Evolutionary conservation across 2,888 invertebrate species (phyloP).

Genomic region (Schizaphis graminum): DNA sequence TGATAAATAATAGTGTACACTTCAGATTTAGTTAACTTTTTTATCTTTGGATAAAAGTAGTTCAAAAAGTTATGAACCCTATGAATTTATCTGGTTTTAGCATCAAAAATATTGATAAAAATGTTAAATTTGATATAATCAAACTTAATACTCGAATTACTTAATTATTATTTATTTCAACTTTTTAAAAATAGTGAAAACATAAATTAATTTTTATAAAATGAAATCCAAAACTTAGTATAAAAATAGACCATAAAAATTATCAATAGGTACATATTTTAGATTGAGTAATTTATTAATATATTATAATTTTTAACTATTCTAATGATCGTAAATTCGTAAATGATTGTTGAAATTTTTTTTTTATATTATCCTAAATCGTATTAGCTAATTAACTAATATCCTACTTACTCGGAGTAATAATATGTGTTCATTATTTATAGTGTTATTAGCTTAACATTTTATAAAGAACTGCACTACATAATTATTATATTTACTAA

Average conservation of each 20-base stretch:
- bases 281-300: background rate
- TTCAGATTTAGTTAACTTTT: too few species aligned
- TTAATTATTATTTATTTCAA: background rate
- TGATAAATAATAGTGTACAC: too few species aligned
- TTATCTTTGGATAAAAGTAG: too few species aligned
- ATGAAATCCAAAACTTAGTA: too few species aligned
- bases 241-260: background rate
- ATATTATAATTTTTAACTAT: background rate
- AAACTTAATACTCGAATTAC: too few species aligned
- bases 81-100: too few species aligned
- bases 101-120: too few species aligned
- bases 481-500: background rate
- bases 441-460: background rate
- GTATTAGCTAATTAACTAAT: background rate
- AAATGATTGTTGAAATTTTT: background rate
- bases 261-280: background rate
- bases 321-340: background rate
- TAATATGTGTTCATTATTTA: background rate
- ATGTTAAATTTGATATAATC: too few species aligned
- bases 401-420: background rate
- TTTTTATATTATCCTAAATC: background rate
- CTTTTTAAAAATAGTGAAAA: background rate
- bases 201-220: background rate
- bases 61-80: too few species aligned
- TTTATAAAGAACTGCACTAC: background rate